Percentiles rank a stretch among this genome's conserved stretches.
Evolutionary conservation across 2,888 invertebrate species (phyloP).

Genomic region (Leucophenga maculata): DNA sequence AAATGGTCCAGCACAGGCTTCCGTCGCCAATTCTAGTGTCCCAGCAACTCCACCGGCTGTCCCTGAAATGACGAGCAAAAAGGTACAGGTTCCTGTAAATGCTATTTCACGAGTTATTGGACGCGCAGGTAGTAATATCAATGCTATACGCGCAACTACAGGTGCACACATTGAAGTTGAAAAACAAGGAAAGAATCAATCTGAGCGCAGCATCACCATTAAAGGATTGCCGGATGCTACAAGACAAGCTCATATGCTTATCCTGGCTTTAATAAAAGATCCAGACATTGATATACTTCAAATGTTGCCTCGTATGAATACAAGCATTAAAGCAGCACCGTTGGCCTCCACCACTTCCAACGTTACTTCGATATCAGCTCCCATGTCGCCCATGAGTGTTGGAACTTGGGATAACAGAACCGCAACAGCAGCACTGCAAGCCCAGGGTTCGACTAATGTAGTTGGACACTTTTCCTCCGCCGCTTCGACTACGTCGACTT

Average conservation of each 20-base stretch:
- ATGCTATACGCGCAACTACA: constrained; percentile 96
- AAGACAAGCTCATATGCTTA: constrained; percentile 91
- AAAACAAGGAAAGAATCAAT: constrained; percentile 95
- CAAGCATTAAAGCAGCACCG: constrained; percentile 63
- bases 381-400: constrained; percentile 51
- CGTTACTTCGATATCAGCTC: background rate
- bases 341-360: constrained; percentile 32
- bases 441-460: constrained; percentile 35
- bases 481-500: constrained; percentile 61
- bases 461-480: constrained; percentile 51
- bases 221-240: constrained; percentile 94
- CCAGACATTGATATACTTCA: constrained; percentile 92
- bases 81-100: constrained; percentile 93
- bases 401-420: constrained; percentile 72
- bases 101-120: constrained; percentile 98
- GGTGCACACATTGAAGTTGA: constrained; percentile 99
- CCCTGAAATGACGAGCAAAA: constrained; percentile 81
- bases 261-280: constrained; percentile 93
- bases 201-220: constrained; percentile 94
- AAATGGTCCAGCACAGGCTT: constrained; percentile 19
- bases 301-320: constrained; percentile 80
- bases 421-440: constrained; percentile 47
- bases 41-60: constrained; percentile 54
- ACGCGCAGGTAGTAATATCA: constrained; percentile 97
- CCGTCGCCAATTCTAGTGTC: constrained; percentile 31